Evolutionary conservation across 2,113 vertebrate genomes (phyloP).

Genomic region (Eublepharis macularius): DNA sequence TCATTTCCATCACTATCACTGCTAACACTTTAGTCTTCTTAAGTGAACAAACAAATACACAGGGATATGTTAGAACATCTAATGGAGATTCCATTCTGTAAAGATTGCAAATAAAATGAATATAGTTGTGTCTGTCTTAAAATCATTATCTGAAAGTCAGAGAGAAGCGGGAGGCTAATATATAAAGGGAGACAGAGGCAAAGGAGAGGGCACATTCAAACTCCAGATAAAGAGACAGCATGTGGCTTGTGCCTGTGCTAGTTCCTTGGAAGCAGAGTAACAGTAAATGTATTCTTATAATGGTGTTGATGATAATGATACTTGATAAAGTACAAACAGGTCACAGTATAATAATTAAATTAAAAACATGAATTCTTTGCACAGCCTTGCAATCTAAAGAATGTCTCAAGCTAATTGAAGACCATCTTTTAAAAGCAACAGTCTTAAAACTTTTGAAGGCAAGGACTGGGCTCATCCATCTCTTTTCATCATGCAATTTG

Average conservation of each 20-base stretch:
- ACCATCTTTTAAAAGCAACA: too few relatives aligned
- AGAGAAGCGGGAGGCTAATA: background rate
- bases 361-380: too few relatives aligned
- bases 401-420: too few relatives aligned
- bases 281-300: background rate
- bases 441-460: too few relatives aligned
- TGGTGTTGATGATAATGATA: background rate
- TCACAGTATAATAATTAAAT: too few relatives aligned
- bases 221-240: background rate
- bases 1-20: background rate
- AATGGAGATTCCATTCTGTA: background rate
- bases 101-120: background rate
- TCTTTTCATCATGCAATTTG: background rate
- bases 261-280: background rate
- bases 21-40: background rate
- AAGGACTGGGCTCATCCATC: too few relatives aligned
- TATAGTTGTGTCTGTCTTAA: background rate
- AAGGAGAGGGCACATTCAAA: background rate
- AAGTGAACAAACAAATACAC: background rate
- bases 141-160: background rate
- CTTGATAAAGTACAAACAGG: too few relatives aligned
- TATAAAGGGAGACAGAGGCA: background rate
- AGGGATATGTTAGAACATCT: too few relatives aligned
- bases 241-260: background rate
- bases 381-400: too few relatives aligned